Conservation (phyloP, 1,140 invertebrate genomes). For the Agraylea sexmaculata region DNA sequence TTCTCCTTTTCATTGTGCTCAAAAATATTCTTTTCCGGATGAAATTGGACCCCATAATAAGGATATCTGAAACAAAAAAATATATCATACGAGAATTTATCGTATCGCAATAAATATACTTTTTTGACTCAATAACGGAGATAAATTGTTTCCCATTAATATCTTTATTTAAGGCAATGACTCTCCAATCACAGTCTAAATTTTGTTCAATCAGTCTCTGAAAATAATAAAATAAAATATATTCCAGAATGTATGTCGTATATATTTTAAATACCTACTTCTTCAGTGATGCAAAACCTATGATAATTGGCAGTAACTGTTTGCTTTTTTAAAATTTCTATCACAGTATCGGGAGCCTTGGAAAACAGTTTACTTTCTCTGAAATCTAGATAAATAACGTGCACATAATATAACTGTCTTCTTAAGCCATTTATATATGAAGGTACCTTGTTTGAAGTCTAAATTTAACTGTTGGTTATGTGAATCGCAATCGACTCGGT, state of each 20-base stretch:
- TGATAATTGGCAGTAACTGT: slow-evolving; percentile 69
- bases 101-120: slow-evolving; percentile 2
- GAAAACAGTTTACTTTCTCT: slow-evolving; percentile 44
- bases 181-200: slow-evolving; percentile 7
- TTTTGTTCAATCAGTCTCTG: slow-evolving; percentile 2
- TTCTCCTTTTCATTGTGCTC: slow-evolving; percentile 54
- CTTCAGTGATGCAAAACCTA: slow-evolving; percentile 54
- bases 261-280: slow-evolving; percentile 36
- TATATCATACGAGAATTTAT: slow-evolving; percentile 2
- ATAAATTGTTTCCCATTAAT: slow-evolving; percentile 3
- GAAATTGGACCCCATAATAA: slow-evolving; percentile 79
- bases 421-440: background rate
- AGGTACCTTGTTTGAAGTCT: slow-evolving; percentile 48
- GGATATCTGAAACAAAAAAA: slow-evolving; percentile 44
- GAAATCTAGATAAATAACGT: slow-evolving; percentile 35
- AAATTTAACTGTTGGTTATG: slow-evolving; percentile 49
- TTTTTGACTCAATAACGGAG: slow-evolving; percentile 11
- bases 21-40: slow-evolving; percentile 80
- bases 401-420: background rate
- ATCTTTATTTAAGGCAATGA: slow-evolving; percentile 6
- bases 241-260: background rate
- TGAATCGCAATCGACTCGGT: slow-evolving; percentile 48
- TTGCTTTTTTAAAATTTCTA: slow-evolving; percentile 42
- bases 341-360: slow-evolving; percentile 41
- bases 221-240: background rate